A percentile compares a stretch with the other conserved stretches of the same genome.
These are phyloP conservation scores for Saturnia pavonia DNA, from an alignment of 2,888 invertebrate genomes.

Conservation along the genomic window DNA sequence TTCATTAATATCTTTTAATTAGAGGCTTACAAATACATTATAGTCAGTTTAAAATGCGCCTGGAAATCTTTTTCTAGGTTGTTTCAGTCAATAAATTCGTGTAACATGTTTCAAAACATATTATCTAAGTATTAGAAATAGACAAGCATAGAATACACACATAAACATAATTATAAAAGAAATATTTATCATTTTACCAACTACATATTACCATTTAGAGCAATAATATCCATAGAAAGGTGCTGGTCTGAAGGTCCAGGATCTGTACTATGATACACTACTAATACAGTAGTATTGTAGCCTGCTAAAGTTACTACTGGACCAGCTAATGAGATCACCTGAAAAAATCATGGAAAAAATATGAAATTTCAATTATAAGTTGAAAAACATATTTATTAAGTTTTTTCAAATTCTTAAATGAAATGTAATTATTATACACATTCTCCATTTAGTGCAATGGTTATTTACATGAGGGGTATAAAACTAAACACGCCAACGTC, in stretches of 20 bases:
- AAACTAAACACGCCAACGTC: too few relatives aligned
- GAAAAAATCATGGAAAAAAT: slow-evolving; percentile 24
- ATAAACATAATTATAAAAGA: not conserved
- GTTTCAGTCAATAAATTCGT: not conserved
- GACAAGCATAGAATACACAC: not conserved
- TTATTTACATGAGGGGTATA: too few relatives aligned
- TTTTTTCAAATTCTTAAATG: too few relatives aligned
- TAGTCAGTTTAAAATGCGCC: too few relatives aligned
- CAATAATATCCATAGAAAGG: slow-evolving; percentile 72
- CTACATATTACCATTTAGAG: slow-evolving; percentile 60
- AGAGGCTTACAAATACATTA: too few relatives aligned
- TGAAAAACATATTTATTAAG: too few relatives aligned
- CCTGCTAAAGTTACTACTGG: slow-evolving; percentile 63
- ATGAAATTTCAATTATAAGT: not conserved
- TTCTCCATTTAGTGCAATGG: too few relatives aligned
- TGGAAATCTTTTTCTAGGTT: too few relatives aligned
- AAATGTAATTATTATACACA: too few relatives aligned
- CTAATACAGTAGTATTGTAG: slow-evolving; percentile 62
- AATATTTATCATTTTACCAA: not conserved
- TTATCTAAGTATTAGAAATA: not conserved
- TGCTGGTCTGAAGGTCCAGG: slow-evolving; percentile 71
- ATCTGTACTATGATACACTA: slow-evolving; percentile 66
- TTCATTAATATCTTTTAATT: too few relatives aligned
- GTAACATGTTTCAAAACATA: not conserved
- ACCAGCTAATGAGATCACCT: slow-evolving; percentile 73